A percentile compares a stretch with the other conserved stretches of the same genome.
These are phyloP conservation scores for Apeltes quadracus DNA, from an alignment of 2,113 vertebrate genomes.

Conservation along the genomic window DNA sequence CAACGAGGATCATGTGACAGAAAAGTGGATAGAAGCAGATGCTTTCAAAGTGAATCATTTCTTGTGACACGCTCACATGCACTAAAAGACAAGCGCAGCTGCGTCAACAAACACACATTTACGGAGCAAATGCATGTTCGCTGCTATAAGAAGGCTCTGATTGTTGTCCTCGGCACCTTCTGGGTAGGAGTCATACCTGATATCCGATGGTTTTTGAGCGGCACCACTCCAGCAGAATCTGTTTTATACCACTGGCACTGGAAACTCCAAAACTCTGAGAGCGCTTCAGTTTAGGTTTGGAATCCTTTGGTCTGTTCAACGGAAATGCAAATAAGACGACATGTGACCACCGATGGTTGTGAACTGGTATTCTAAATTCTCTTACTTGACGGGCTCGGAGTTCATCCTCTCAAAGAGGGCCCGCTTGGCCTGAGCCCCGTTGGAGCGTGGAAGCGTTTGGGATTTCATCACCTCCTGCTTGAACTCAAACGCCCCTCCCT, in stretches of 20 bases:
- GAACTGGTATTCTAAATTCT: no score
- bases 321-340: neutral
- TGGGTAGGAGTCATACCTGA: constrained; percentile 78
- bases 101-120: no score
- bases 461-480: constrained; percentile 84
- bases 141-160: neutral
- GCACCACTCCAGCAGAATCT: constrained; percentile 95
- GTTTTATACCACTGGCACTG: constrained; percentile 94
- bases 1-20: neutral
- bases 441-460: constrained; percentile 84
- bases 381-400: constrained; percentile 84
- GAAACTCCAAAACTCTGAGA: constrained; percentile 92
- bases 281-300: constrained; percentile 89
- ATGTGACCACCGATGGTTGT: no score
- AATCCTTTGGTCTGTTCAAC: constrained; percentile 81
- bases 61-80: neutral
- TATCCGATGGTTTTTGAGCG: constrained; percentile 95
- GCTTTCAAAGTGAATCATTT: neutral
- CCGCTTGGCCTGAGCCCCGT: constrained; percentile 85
- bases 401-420: constrained; percentile 89
- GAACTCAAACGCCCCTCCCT: constrained; percentile 42
- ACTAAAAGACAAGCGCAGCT: no score
- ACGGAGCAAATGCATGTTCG: neutral
- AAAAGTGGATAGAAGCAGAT: neutral
- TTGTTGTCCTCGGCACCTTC: neutral